Evolutionary conservation across 2,888 invertebrate species (phyloP).

Genomic region (Cactoblastis cactorum): DNA sequence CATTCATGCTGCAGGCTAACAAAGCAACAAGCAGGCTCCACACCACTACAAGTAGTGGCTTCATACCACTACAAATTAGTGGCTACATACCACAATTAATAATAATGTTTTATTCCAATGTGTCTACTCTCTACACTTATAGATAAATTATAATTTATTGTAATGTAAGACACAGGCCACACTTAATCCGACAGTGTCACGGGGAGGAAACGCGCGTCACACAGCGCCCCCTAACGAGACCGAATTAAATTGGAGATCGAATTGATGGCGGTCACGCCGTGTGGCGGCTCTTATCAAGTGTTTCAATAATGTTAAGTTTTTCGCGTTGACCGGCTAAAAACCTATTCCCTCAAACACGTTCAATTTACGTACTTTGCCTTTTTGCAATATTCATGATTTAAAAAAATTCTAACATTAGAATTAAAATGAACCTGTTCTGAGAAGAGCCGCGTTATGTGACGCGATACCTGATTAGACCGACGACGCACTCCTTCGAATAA

Average conservation of each 20-base stretch:
- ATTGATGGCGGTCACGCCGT: conserved; percentile 34
- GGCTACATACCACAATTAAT: no score
- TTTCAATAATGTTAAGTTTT: no score
- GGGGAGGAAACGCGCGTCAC: conserved; percentile 66
- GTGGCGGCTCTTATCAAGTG: no score
- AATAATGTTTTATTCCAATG: background rate
- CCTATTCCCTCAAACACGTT: no score
- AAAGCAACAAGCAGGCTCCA: no score
- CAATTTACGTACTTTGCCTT: no score
- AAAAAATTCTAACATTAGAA: background rate
- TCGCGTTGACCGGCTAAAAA: no score
- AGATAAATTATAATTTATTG: conserved; percentile 11
- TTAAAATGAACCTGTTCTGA: conserved; percentile 37
- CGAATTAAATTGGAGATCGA: conserved; percentile 68
- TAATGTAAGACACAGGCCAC: conserved; percentile 2
- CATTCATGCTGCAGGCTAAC: no score
- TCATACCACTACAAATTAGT: no score
- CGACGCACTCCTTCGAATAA: conserved; percentile 45
- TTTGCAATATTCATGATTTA: no score
- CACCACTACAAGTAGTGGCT: no score
- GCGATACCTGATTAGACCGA: conserved; percentile 59
- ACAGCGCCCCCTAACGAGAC: conserved; percentile 58
- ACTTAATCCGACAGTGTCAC: conserved; percentile 57
- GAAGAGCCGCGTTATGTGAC: conserved; percentile 49
- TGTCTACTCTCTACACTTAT: background rate